Evolutionary conservation across 2,888 invertebrate genomes (phyloP).

Genomic region (Drosophila formosana): DNA sequence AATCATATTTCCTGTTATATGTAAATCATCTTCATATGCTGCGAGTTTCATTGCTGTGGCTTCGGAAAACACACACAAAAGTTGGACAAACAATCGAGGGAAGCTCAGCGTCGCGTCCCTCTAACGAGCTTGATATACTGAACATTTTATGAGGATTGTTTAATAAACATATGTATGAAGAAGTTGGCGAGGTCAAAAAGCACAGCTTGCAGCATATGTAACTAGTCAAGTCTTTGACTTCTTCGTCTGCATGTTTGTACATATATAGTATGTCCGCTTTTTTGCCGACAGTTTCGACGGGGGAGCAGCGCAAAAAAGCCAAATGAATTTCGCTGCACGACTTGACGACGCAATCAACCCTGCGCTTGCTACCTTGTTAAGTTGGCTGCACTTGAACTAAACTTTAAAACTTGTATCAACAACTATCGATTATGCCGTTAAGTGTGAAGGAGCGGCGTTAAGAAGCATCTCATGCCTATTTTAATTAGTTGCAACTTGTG

Average conservation of each 20-base stretch:
- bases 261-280: not conserved
- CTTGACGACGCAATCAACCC: not conserved
- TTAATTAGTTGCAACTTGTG: not conserved
- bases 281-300: not conserved
- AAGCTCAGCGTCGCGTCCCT: too few relatives aligned
- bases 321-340: not conserved
- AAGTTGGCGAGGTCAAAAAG: not conserved
- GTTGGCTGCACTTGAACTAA: not conserved
- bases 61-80: not conserved
- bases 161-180: not conserved
- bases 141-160: constrained; percentile 1
- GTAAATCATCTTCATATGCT: not conserved
- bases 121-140: not conserved
- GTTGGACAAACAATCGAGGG: not conserved
- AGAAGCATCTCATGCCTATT: not conserved
- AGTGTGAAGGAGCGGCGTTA: not conserved
- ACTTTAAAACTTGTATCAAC: not conserved
- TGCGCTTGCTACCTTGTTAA: not conserved
- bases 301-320: not conserved
- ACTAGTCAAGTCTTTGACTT: constrained; percentile 3
- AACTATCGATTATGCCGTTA: not conserved
- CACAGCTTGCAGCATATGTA: not conserved
- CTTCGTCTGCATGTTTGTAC: not conserved
- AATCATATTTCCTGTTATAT: too few relatives aligned
- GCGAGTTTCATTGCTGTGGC: not conserved